phyloP scores from a whole-genome alignment of 2,113 vertebrate species.

The Nycticorax nycticorax region DNA sequence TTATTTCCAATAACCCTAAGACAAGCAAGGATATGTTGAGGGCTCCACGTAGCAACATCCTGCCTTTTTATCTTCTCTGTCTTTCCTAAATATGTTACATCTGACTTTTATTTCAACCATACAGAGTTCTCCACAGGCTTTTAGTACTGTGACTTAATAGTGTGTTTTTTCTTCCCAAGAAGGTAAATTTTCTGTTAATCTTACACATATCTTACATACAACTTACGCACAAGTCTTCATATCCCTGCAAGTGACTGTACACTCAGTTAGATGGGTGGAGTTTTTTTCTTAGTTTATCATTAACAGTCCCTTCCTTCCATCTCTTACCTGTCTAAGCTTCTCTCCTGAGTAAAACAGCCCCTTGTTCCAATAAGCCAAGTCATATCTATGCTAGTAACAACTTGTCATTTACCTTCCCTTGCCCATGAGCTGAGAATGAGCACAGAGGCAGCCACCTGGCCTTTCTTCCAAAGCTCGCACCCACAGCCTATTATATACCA shows the following conservation, averaged over 20 bases:
- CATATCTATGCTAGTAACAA: background rate
- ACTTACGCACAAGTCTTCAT: background rate
- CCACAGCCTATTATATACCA: background rate
- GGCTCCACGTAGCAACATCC: background rate
- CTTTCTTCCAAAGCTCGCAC: background rate
- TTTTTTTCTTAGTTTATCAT: background rate
- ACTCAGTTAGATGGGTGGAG: accelerated
- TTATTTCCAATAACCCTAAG: background rate
- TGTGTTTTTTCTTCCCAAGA: accelerated
- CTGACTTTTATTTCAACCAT: background rate
- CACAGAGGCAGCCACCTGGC: background rate
- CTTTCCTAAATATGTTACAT: background rate
- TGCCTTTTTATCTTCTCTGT: background rate
- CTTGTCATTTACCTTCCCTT: background rate
- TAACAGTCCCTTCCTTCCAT: background rate
- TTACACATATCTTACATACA: background rate
- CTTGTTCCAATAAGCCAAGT: background rate
- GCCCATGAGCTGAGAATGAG: background rate
- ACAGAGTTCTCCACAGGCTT: background rate
- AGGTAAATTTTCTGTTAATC: background rate
- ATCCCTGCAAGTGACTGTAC: background rate
- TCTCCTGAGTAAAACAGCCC: background rate
- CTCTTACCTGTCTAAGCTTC: background rate
- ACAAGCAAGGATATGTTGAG: background rate
- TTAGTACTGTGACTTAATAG: background rate